phyloP scores from a whole-genome alignment of 2,113 vertebrate species.

The Struthio camelus region DNA sequence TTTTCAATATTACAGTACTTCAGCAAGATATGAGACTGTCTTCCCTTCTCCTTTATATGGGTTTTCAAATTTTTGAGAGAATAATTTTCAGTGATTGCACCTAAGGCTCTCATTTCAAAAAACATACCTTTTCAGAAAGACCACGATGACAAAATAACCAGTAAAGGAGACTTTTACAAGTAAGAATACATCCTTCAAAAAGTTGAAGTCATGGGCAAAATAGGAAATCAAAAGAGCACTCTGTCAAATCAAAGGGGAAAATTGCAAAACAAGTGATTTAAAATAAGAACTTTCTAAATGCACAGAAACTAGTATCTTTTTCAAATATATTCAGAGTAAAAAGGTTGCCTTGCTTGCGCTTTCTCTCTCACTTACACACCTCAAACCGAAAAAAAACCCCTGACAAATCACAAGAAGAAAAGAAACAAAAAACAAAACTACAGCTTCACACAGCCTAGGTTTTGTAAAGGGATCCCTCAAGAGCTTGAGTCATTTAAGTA shows the following conservation, averaged over 20 bases:
- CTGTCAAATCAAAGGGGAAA: not conserved
- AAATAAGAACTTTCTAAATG: not conserved
- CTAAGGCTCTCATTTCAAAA: not conserved
- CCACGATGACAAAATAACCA: not conserved
- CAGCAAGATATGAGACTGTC: not conserved
- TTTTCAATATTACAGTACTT: not conserved
- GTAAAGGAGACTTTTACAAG: not conserved
- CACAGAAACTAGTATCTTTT: not conserved
- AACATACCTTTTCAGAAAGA: not conserved
- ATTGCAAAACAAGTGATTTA: not conserved
- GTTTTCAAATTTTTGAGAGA: not conserved
- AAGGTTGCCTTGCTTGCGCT: not conserved
- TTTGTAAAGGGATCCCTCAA: not conserved
- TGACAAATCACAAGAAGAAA: not conserved
- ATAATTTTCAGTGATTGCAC: not conserved
- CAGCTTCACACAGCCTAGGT: not conserved
- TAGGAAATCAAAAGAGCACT: not conserved
- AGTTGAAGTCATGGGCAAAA: not conserved
- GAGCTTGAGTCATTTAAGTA: not conserved
- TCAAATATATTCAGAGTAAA: not conserved
- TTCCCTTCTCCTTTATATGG: rapidly evolving
- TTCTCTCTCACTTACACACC: not conserved
- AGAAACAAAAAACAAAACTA: not conserved
- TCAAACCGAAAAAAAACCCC: not conserved
- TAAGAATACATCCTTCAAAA: not conserved